Base-by-base conservation (phyloP, 2,113 vertebrate species). In the Syrmaticus mikado region DNA sequence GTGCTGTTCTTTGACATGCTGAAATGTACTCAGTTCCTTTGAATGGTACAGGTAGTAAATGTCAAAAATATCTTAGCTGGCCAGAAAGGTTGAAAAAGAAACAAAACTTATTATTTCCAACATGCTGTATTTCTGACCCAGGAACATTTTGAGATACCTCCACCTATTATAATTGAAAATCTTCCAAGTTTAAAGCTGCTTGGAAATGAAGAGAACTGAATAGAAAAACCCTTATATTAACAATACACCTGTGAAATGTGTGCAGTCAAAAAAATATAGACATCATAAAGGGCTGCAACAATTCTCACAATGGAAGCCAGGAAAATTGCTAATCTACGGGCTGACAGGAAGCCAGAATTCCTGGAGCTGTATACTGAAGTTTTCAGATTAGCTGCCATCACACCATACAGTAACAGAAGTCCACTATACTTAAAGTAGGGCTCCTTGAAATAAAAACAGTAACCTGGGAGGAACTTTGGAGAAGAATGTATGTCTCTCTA, bases 11-110 rank as follows among this genome's bases (percentile, higher is more conserved):
- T 91, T 77, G 53, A 74, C 50, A 58, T 60, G 10, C 38, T 93
- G 45, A 87, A 89, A 64, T 36, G 19, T 38, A 58, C 32, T 81
- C 45, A 38, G 8, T 41, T 82, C n/a, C 79, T 90, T 62, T 81
- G 41, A 93, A 80, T 6, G 40, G 24, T 7, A 32, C 20, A 46
- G 18, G 21, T 28, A 74, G 34, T 46, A 87, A 83, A 55, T 16
- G 14, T 7, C 53, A n/a, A 85, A 89, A 77, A 72, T 67, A 62
- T 32, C 36, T 77, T 81, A 64, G 12, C 45, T 85, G 61, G 8
- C 25, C 50, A 57, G 55, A 64, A 87, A 68, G 22, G 19, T 6
- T 86, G 40, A 61, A 75, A 18, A 61, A 77, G 46, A 94, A 90
- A 64, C 3, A 34, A 36, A 81, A 68, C 3, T 7, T 87, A 13